Conservation (phyloP, 2,888 invertebrate genomes). For the Eueremaeus valkanovi region DNA sequence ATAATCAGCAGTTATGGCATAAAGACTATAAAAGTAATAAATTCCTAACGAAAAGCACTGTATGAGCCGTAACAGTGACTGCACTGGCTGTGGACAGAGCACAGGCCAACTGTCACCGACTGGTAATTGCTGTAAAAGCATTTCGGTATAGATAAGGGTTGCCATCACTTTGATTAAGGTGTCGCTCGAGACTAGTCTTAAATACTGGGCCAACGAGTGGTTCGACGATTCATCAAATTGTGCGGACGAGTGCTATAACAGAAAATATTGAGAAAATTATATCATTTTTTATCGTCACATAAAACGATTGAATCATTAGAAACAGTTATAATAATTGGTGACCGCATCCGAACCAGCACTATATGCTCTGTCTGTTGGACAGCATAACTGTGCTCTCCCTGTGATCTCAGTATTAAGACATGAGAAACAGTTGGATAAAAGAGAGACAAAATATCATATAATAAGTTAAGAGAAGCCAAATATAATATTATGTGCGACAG, state of each 20-base stretch:
- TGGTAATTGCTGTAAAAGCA: constrained; percentile 25
- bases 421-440: background rate
- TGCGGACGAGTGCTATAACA: background rate
- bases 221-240: background rate
- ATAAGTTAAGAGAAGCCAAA: background rate
- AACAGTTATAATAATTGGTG: background rate
- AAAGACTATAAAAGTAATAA: constrained; percentile 23
- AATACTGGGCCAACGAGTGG: background rate
- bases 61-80: constrained; percentile 8
- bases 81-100: background rate
- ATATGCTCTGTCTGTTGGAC: background rate
- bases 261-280: background rate
- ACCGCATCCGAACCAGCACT: background rate
- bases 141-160: constrained; percentile 22
- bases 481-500: constrained; percentile 10
- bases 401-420: background rate
- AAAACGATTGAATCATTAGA: background rate
- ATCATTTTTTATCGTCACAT: background rate
- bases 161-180: constrained; percentile 24
- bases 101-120: constrained; percentile 17
- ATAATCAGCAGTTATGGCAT: background rate
- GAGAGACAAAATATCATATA: background rate
- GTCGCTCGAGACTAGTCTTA: background rate
- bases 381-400: background rate
- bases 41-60: constrained; percentile 13